A percentile compares a stretch with the other conserved stretches of the same genome.
Conservation (phyloP, 2,797 vertebrate genomes). For the Acanthurus leucopareius region DNA sequence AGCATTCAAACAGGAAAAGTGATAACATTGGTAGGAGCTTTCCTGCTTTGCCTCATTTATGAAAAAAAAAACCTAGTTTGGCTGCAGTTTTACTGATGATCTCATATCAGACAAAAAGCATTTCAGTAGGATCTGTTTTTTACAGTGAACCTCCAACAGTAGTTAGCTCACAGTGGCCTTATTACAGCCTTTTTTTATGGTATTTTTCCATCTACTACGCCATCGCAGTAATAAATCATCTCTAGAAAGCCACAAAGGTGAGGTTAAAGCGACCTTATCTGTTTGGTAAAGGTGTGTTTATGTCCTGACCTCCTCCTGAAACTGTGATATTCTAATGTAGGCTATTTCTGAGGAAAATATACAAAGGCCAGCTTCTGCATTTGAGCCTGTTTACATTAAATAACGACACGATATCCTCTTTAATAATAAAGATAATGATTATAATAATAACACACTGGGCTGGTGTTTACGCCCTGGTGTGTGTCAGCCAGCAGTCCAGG, state of each 20-base stretch:
- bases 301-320: background rate
- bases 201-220: background rate
- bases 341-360: background rate
- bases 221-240: background rate
- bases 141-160: background rate
- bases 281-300: background rate
- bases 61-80: background rate
- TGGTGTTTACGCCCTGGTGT: conserved; percentile 9
- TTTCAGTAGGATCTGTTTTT: background rate
- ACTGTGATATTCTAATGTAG: background rate
- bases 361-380: conserved; percentile 8
- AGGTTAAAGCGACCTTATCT: background rate
- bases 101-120: background rate
- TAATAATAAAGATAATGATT: background rate
- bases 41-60: background rate
- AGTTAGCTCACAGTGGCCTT: background rate
- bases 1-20: background rate
- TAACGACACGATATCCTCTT: background rate
- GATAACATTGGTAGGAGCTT: background rate
- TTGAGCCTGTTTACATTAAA: background rate
- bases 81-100: background rate
- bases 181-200: background rate
- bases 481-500: conserved; percentile 40
- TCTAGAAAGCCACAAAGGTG: background rate
- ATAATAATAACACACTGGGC: background rate